Percentiles rank a stretch among this genome's conserved stretches.
phyloP scores from a whole-genome alignment of 2,888 invertebrate genomes.

The Drosophila cyrtoloma region DNA sequence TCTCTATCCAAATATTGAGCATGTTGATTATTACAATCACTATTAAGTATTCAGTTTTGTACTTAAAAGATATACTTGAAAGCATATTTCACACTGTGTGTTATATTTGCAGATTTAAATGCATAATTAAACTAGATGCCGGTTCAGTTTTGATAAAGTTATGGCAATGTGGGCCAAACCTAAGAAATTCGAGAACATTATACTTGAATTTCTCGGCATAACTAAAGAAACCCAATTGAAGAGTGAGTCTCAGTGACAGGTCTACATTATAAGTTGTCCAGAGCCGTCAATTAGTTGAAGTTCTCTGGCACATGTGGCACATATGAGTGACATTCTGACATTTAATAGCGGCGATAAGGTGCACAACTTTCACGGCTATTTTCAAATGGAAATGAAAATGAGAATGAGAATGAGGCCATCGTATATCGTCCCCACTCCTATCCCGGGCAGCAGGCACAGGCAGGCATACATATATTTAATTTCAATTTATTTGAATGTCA shows the following conservation, averaged over 20 bases:
- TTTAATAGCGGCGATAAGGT: slow-evolving; percentile 52
- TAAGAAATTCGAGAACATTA: neutral
- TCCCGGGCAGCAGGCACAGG: neutral
- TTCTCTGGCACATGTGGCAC: neutral
- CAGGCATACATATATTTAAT: slow-evolving; percentile 54
- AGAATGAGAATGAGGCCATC: slow-evolving; percentile 14
- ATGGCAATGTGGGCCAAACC: neutral
- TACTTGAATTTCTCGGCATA: neutral
- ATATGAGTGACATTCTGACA: slow-evolving; percentile 38
- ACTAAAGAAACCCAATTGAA: slow-evolving; percentile 12
- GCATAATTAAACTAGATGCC: neutral
- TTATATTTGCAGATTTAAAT: neutral
- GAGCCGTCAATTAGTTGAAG: slow-evolving; percentile 44
- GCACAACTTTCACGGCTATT: slow-evolving; percentile 55
- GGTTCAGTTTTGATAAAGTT: neutral
- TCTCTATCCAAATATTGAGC: neutral
- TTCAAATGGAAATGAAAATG: slow-evolving; percentile 27
- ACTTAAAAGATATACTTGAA: neutral
- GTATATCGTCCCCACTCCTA: neutral
- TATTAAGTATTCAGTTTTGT: no score
- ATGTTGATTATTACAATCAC: neutral
- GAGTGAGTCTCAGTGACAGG: slow-evolving; percentile 6
- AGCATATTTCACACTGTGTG: neutral
- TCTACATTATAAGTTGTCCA: slow-evolving; percentile 29
- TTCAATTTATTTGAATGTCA: slow-evolving; percentile 75